Evolutionary conservation across 2,113 vertebrate species (phyloP), one percentile per base, ranked within the genome.

Genomic region (Melanerpes aurifrons): DNA sequence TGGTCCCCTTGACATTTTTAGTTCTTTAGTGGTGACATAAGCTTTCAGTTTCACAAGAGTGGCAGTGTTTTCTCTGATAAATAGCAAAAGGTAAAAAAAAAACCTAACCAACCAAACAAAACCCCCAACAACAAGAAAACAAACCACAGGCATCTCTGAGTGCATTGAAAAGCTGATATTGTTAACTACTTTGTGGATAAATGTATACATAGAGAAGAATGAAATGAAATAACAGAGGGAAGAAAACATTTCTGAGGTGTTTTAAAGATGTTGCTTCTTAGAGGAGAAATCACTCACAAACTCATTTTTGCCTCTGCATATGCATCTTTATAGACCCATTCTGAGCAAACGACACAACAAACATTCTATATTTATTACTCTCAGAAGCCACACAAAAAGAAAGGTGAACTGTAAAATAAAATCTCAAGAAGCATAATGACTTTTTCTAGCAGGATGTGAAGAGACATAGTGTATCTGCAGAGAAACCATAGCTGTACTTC

Each of bases 1-100:
- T 72, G 75, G 86, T 62, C 82, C 81, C 85, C 92, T 88, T 91
- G 95, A 95, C 93, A 93, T 94, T 92, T 95, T 91, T 59, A 77
- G 58, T 92, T 87, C 85, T 88, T 88, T 53, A 72, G 59, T 45
- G 31, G 47, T 75, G 37, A 43, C 80, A 82, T 81, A 81, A 74
- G 66, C 90, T 91, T 83, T 64, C 57, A 3, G 93, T 94, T 95
- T 67, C 58, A 72, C 29, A 74, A 74, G 87, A 63, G 45, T 68
- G 53, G 43, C 62, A 87, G 22, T 40, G 64, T 72, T 95, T 95
- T 81, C 73, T 79, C 77, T 91, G 90, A 92, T 64, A 93, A 96
- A 94, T 8, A 92, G 32, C n/a, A 64, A 57, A 89, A 94, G 53
- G 94, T 83, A 1, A 37, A 80, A 66, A 87, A 90, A 81, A 40